phyloP scores from a whole-genome alignment of 2,113 vertebrate genomes.

The Leucopsar rothschildi region DNA sequence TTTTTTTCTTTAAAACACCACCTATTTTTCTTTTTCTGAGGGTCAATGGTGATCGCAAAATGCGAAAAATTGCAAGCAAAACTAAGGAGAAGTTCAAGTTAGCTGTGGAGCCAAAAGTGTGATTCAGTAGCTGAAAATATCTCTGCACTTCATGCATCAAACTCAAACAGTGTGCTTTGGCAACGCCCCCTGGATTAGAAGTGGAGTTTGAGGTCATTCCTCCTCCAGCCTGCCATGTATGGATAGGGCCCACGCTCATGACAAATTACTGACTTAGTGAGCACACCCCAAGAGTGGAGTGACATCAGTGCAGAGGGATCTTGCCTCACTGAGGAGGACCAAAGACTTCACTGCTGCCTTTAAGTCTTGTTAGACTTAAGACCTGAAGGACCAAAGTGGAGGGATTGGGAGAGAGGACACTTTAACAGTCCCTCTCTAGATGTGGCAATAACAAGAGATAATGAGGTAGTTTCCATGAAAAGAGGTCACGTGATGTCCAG shows the following conservation, averaged over 20 bases:
- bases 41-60: neutral
- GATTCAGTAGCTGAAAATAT: constrained; percentile 74
- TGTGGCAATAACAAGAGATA: neutral
- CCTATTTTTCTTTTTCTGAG: neutral
- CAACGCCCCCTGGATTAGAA: constrained; percentile 60
- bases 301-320: constrained; percentile 5
- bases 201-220: constrained; percentile 57
- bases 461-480: neutral
- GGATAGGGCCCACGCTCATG: constrained; percentile 47
- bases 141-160: constrained; percentile 60
- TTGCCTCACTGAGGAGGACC: constrained; percentile 23
- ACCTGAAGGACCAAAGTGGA: neutral
- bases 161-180: constrained; percentile 69
- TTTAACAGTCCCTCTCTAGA: neutral
- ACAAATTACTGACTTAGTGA: constrained; percentile 37
- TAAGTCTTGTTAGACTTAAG: neutral
- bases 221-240: constrained; percentile 65
- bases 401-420: neutral
- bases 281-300: neutral
- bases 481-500: neutral
- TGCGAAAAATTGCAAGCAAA: constrained; percentile 31
- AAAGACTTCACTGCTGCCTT: neutral
- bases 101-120: constrained; percentile 46
- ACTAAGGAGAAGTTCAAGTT: constrained; percentile 29
- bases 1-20: neutral